Base-by-base conservation (phyloP, 2,113 vertebrate species). In the Mastomys coucha region DNA sequence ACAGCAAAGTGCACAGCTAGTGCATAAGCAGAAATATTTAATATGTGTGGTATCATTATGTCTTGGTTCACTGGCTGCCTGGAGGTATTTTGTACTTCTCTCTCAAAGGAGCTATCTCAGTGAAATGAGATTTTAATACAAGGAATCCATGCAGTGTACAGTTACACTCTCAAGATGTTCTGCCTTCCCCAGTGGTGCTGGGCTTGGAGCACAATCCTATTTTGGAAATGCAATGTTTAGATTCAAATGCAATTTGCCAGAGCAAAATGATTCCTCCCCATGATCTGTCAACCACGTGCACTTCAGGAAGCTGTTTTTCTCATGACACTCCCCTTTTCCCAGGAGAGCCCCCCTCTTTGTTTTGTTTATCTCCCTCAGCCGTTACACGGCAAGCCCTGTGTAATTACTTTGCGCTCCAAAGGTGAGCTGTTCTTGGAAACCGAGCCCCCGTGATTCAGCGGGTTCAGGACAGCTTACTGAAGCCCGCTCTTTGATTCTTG, bases 101-200 rank as follows among this genome's bases (percentile, higher is more conserved):
- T 94, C 97, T 98, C 97, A 82, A 93, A 97, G 97, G 98, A 97
- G 84, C 76, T 63, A 94, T 96, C 91, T 91, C 81, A n/a, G 89
- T 31, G 85, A 98, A 98, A 98, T 96, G 96, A 98, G 94, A 97
- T 97, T 98, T 98, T 97, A 96, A 97, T 98, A 96, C 97, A 97
- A 98, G 92, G 70, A 92, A 86, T 93, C 82, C 39, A 19, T 56
- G 70, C 22, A 19, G 87, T 42, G 26, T 87, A 88, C 88, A 0
- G 0, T 97, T 97, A 91, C 97, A 89, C 90, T 95, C 96, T 97
- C 94, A 97, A 93, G 91, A 80, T 19, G 28, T 82, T 96, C 95
- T 98, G 80, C 2, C 39, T 98, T 96, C 91, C 85, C 90, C 67
- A 73, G 75, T 31, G 95, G 88, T 24, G 45, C 87, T 16, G 4